phyloP scores from a whole-genome alignment of 2,797 vertebrate species.

The Pagetopsis macropterus region DNA sequence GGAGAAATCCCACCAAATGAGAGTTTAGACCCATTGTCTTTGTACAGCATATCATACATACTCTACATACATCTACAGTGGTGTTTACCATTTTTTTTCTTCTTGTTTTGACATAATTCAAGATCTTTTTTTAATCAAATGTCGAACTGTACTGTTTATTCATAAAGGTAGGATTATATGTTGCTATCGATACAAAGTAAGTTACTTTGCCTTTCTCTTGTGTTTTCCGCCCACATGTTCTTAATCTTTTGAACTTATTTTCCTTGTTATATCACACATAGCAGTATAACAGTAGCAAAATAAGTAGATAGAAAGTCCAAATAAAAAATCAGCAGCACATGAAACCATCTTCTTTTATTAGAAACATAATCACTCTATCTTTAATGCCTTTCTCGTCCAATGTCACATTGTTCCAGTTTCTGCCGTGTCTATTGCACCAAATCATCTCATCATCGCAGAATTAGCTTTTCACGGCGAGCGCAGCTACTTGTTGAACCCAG shows the following conservation, averaged over 20 bases:
- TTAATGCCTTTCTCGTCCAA: neutral
- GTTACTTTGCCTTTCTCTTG: neutral
- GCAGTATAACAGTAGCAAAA: neutral
- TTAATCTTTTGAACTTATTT: neutral
- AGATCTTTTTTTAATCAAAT: neutral
- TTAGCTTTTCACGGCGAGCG: constrained; percentile 3
- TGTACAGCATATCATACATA: neutral
- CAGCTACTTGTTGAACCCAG: constrained; percentile 13
- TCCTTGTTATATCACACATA: neutral
- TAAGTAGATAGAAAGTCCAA: neutral
- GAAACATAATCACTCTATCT: neutral
- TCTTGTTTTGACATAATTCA: neutral
- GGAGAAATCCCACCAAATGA: no score
- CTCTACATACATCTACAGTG: neutral
- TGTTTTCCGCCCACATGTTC: neutral
- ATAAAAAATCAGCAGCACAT: neutral
- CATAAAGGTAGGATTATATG: neutral
- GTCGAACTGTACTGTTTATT: no score
- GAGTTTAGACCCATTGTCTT: no score
- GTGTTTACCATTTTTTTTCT: neutral
- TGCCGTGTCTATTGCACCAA: constrained; percentile 33
- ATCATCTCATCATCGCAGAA: constrained; percentile 31
- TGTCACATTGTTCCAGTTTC: constrained; percentile 18
- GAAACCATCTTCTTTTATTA: constrained; percentile 8
- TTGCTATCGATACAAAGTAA: neutral